Evolutionary conservation across 2,113 vertebrate genomes (phyloP).

Genomic region (Desmodus rotundus): DNA sequence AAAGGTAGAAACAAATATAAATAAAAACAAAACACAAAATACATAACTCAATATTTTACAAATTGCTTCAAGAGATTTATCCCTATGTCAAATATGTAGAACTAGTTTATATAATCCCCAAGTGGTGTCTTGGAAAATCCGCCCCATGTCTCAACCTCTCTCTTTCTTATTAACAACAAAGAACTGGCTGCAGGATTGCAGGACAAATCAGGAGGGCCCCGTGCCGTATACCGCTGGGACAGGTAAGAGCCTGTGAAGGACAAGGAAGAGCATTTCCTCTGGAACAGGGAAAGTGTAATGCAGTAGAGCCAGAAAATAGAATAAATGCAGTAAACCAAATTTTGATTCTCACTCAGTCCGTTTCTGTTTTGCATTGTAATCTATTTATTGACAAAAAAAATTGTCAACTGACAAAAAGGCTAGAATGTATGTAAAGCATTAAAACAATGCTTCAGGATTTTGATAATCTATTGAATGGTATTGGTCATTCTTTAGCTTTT

Average conservation of each 20-base stretch:
- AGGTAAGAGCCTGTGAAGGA: neutral
- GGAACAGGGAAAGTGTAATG: neutral
- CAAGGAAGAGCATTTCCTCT: neutral
- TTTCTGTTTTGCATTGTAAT: neutral
- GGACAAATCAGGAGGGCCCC: neutral
- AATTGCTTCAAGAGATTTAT: neutral
- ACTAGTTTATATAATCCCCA: neutral
- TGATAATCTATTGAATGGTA: constrained; percentile 21
- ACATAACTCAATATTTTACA: neutral
- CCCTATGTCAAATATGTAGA: neutral
- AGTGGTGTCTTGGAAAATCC: neutral
- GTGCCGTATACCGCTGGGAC: neutral
- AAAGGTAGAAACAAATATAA: neutral
- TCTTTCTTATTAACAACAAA: neutral
- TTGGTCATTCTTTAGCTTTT: neutral
- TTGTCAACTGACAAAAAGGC: neutral
- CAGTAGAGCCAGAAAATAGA: neutral
- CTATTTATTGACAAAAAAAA: constrained; percentile 35
- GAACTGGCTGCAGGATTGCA: neutral
- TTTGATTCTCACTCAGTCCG: neutral
- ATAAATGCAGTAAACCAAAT: neutral
- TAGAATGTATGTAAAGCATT: neutral
- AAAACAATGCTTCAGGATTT: neutral
- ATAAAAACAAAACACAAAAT: neutral
- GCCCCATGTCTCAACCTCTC: neutral